Evolutionary conservation across 2,113 vertebrate species (phyloP).

Genomic region (Sander vitreus): DNA sequence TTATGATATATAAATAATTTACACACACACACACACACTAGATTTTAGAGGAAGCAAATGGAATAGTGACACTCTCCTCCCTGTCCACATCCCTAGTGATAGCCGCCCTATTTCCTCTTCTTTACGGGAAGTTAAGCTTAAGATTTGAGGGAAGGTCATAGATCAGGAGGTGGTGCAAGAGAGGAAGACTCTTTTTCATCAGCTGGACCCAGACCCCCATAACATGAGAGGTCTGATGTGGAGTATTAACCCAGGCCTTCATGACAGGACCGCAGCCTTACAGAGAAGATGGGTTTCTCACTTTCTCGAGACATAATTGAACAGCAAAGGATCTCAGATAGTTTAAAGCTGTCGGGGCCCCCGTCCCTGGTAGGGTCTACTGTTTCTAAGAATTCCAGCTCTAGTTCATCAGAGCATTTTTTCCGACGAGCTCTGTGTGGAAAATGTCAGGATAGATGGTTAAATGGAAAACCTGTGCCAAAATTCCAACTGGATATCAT

Average conservation of each 20-base stretch:
- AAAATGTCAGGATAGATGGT: constrained; percentile 65
- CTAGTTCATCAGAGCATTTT: constrained; percentile 23
- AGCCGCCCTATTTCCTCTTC: constrained; percentile 52
- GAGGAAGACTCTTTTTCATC: constrained; percentile 35
- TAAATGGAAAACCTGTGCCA: constrained; percentile 57
- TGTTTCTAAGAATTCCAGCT: constrained; percentile 56
- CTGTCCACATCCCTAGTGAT: constrained; percentile 33
- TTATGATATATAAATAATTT: background rate
- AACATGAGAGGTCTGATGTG: constrained; percentile 15
- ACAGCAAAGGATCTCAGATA: background rate
- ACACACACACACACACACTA: background rate
- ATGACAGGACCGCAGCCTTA: background rate
- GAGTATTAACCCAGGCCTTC: constrained; percentile 1
- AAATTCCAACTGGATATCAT: constrained; percentile 61
- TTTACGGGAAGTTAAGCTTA: constrained; percentile 59
- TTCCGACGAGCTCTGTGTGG: constrained; percentile 39
- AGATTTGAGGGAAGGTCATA: constrained; percentile 37
- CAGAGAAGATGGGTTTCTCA: constrained; percentile 19
- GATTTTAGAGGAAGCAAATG: constrained; percentile 31
- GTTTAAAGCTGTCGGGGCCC: background rate
- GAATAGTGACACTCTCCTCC: constrained; percentile 39
- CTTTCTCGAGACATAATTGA: constrained; percentile 10
- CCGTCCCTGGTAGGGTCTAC: background rate
- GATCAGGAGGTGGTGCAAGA: constrained; percentile 42
- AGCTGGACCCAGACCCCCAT: constrained; percentile 40